Conservation (phyloP, 2,888 invertebrate genomes). For the Synanthedon myopaeformis region DNA sequence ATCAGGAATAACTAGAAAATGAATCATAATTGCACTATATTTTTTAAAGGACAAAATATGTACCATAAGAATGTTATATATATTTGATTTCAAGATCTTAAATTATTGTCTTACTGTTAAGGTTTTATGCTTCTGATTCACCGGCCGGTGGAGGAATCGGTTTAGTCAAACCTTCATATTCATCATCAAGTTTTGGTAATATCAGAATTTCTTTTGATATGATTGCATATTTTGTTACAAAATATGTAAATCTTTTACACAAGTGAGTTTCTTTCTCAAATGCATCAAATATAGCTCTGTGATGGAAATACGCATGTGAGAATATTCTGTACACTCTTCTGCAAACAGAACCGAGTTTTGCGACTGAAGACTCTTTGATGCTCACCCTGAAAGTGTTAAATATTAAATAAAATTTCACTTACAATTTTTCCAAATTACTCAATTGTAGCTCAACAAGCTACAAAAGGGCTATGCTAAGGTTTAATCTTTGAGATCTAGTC, state of each 20-base stretch:
- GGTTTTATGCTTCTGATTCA: slow-evolving; percentile 62
- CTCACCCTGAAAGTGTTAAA: slow-evolving; percentile 81
- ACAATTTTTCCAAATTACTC: not conserved
- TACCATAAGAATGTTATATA: not conserved
- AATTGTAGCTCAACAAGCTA: not conserved
- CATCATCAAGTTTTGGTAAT: slow-evolving; percentile 93
- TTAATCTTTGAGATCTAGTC: no score
- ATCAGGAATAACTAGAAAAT: no score
- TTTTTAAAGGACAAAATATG: no score
- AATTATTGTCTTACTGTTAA: not conserved
- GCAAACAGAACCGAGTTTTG: slow-evolving; percentile 98
- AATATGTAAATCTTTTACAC: slow-evolving; percentile 95
- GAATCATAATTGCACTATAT: no score
- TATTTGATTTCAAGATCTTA: not conserved
- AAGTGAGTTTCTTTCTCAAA: slow-evolving; percentile 97
- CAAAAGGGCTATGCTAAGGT: no score
- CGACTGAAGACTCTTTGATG: slow-evolving; percentile 98
- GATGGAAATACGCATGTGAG: slow-evolving; percentile 99
- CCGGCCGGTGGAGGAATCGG: slow-evolving; percentile 66
- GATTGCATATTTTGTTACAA: slow-evolving; percentile 97
- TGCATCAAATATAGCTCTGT: slow-evolving; percentile 95
- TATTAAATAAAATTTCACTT: not conserved
- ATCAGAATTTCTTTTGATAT: slow-evolving; percentile 99
- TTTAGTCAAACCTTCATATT: slow-evolving; percentile 26
- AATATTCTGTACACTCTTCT: slow-evolving; percentile 99